Conservation (phyloP, 2,888 invertebrate species). For the Rhagium mordax region DNA sequence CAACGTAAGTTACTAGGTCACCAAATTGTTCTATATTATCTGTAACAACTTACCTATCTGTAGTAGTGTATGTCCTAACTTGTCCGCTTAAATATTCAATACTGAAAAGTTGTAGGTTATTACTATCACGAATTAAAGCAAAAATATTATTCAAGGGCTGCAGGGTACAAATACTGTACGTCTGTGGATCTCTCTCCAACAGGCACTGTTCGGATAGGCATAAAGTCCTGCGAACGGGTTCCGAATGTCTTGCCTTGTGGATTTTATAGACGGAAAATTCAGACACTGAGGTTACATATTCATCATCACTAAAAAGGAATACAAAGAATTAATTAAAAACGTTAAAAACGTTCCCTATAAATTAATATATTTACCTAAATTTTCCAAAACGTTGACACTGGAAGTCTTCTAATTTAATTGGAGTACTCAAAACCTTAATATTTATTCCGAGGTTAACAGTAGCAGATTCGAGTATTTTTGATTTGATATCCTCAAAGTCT, state of each 20-base stretch:
- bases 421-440: conserved; percentile 84
- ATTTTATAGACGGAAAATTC: conserved; percentile 98
- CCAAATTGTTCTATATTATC: not conserved
- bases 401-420: conserved; percentile 90
- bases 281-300: conserved; percentile 95
- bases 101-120: conserved; percentile 93
- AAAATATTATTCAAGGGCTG: conserved; percentile 89
- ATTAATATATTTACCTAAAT: conserved; percentile 77
- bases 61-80: conserved; percentile 89
- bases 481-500: conserved; percentile 89
- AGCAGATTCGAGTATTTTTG: conserved; percentile 89
- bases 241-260: conserved; percentile 84
- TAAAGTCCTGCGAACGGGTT: conserved; percentile 89
- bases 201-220: conserved; percentile 97
- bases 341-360: not conserved
- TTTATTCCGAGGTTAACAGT: conserved; percentile 85
- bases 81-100: conserved; percentile 96
- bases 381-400: conserved; percentile 92
- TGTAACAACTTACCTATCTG: conserved; percentile 87
- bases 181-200: conserved; percentile 96
- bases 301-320: conserved; percentile 82
- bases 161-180: conserved; percentile 94
- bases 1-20: too few species aligned
- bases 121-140: conserved; percentile 90
- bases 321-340: not conserved